Percentiles rank a stretch among this genome's conserved stretches.
These are phyloP conservation scores for Sphaerodactylus townsendi DNA, from an alignment of 2,113 vertebrate genomes.

Conservation along the genomic window DNA sequence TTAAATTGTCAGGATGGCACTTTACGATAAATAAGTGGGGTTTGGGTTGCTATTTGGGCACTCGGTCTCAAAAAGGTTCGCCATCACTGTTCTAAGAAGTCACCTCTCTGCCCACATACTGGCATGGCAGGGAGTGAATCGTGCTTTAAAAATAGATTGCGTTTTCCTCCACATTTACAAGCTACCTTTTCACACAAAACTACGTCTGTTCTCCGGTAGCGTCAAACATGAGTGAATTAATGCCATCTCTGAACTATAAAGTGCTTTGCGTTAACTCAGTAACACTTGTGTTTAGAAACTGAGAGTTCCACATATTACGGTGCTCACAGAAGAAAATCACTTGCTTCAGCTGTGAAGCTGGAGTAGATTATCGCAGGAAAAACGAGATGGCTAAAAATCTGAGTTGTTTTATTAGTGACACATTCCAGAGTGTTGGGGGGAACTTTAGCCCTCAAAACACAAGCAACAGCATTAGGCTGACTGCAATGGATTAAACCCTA, in stretches of 20 bases:
- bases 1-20: no score
- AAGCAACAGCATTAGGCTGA: not conserved
- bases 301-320: fast-evolving
- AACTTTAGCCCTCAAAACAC: not conserved
- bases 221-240: not conserved
- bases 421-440: not conserved
- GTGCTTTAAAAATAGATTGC: not conserved
- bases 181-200: not conserved
- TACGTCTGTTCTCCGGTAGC: not conserved
- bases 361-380: not conserved
- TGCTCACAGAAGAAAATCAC: fast-evolving
- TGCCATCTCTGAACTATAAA: not conserved
- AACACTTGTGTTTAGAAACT: not conserved
- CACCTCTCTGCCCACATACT: not conserved
- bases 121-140: not conserved
- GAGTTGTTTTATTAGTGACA: not conserved
- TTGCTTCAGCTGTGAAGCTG: fast-evolving
- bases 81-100: no score
- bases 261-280: not conserved
- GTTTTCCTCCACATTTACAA: not conserved
- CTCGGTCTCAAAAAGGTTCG: no score
- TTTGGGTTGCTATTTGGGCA: no score
- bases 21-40: no score
- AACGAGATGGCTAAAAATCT: not conserved
- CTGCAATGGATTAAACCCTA: not conserved